Evolutionary conservation across 2,888 invertebrate genomes (phyloP).

Genomic region (Lasius platythorax): DNA sequence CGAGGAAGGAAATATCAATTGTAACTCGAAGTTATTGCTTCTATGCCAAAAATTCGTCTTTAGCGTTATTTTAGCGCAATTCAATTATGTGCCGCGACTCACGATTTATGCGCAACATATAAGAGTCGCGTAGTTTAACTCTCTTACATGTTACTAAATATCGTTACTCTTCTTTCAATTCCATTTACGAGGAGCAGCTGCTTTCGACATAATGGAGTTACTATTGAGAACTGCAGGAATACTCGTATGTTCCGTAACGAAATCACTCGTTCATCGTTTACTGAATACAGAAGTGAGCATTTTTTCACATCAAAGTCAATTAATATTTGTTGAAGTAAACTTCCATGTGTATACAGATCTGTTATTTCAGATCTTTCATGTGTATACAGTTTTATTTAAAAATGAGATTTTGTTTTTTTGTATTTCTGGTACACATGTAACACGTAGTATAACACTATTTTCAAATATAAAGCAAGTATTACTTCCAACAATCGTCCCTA

Average conservation of each 20-base stretch:
- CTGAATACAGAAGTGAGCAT: constrained; percentile 11
- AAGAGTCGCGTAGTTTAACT: background rate
- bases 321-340: background rate
- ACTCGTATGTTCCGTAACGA: background rate
- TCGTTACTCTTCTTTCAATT: background rate
- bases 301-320: constrained; percentile 1
- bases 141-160: background rate
- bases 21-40: background rate
- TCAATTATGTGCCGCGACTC: background rate
- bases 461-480: background rate
- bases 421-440: background rate
- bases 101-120: background rate
- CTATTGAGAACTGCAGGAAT: background rate
- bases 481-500: background rate
- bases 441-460: background rate
- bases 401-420: too few relatives aligned
- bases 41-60: background rate
- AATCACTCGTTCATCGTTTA: constrained; percentile 18
- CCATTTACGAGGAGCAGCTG: background rate
- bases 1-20: background rate
- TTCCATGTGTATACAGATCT: background rate
- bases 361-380: background rate
- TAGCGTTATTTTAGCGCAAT: background rate
- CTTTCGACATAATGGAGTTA: constrained; percentile 15
- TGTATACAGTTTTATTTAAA: too few relatives aligned